These are phyloP conservation scores for Sericinus montela DNA, from an alignment of 2,888 invertebrate species.

Conservation along the genomic window DNA sequence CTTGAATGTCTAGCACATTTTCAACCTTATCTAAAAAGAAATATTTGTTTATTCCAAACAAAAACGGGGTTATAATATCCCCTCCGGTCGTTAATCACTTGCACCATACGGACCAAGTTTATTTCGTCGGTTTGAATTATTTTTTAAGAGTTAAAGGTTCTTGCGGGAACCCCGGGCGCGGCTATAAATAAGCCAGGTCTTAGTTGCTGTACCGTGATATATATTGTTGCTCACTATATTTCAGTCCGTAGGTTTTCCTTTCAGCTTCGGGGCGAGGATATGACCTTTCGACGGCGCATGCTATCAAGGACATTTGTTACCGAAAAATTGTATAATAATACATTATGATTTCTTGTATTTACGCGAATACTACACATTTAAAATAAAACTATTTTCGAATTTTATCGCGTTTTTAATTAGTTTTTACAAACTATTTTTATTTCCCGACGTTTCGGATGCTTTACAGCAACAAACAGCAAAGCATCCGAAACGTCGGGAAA, in stretches of 20 bases:
- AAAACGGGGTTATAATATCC: neutral
- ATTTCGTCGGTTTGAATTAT: conserved; percentile 36
- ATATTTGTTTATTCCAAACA: no score
- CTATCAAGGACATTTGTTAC: conserved; percentile 16
- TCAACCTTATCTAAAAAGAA: no score
- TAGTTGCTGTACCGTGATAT: conserved; percentile 28
- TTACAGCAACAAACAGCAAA: no score
- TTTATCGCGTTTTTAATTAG: no score
- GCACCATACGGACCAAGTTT: conserved; percentile 10
- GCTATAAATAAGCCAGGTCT: conserved; percentile 45
- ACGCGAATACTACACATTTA: no score
- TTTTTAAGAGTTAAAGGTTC: conserved; percentile 61
- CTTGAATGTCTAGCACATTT: no score
- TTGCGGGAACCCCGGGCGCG: conserved; percentile 33
- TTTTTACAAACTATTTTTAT: no score
- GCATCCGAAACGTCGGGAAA: no score
- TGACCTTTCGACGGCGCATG: conserved; percentile 15
- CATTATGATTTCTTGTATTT: neutral
- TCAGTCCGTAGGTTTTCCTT: conserved; percentile 15
- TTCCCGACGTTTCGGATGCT: no score
- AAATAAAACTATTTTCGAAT: no score
- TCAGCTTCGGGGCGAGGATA: conserved; percentile 11
- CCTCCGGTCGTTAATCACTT: neutral
- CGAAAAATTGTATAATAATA: conserved; percentile 15
- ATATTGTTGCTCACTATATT: conserved; percentile 23